A percentile compares a stretch with the other conserved stretches of the same genome.
Conservation (phyloP, 2,888 invertebrate genomes). For the Drosophila peninsularis region DNA sequence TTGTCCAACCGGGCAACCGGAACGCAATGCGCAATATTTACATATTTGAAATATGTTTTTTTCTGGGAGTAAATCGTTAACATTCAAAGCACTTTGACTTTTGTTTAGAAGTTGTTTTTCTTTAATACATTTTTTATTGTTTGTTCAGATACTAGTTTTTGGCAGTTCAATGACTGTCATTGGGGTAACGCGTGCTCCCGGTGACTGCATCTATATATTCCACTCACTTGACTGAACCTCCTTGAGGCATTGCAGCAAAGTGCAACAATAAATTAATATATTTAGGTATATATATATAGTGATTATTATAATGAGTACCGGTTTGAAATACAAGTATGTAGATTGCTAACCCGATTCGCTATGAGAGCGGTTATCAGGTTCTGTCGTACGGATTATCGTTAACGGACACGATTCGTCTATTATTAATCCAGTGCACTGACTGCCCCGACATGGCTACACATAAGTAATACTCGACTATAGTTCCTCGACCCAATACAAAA, state of each 20-base stretch:
- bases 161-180: slow-evolving; percentile 62
- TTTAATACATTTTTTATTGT: neutral
- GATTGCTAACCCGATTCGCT: slow-evolving; percentile 29
- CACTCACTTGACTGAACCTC: slow-evolving; percentile 1
- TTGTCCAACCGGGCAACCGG: slow-evolving; percentile 70
- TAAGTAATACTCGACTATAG: slow-evolving; percentile 2
- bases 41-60: slow-evolving; percentile 52
- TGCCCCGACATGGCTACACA: slow-evolving; percentile 1
- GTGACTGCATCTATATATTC: neutral
- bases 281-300: neutral
- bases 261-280: neutral
- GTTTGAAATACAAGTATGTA: slow-evolving; percentile 32
- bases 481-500: neutral
- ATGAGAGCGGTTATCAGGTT: slow-evolving; percentile 17
- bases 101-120: slow-evolving; percentile 9
- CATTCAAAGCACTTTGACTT: slow-evolving; percentile 43
- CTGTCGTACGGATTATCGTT: slow-evolving; percentile 23
- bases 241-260: slow-evolving; percentile 8
- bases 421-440: slow-evolving; percentile 18
- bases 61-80: slow-evolving; percentile 44
- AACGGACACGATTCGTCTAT: slow-evolving; percentile 18
- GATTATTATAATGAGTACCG: slow-evolving; percentile 21
- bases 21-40: slow-evolving; percentile 66
- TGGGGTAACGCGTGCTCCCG: neutral
- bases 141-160: slow-evolving; percentile 16